Base-by-base conservation (phyloP, 2,888 invertebrate genomes). In the Drosophila gaucha region DNA sequence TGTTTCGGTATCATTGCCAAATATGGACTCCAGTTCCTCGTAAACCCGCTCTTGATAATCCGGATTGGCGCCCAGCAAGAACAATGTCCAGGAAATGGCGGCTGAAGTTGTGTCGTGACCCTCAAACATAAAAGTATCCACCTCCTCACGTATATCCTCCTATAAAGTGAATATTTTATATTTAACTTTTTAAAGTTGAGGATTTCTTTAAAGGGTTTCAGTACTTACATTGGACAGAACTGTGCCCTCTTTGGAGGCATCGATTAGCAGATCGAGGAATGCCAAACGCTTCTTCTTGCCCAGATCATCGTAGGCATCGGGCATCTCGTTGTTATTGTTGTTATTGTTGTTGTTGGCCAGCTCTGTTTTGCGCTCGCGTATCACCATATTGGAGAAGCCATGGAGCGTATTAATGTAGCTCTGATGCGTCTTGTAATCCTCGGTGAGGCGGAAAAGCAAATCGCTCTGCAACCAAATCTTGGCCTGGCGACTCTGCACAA, bases 41-140 rank as follows among this genome's bases (percentile, higher is more conserved):
- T 92, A 79, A 0, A 93, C 92, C 30, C 91, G 90, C 49, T 90
- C 90, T 71, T 92, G 92, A 66, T 91, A 90, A 31, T 92, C 90
- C 0, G 91, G 92, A 85, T 92, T 79, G 6, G 88, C 89, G 10
- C 90, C 92, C 6, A 92, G 70, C 33, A 92, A 65, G 35, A 92
- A 91, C 2, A 92, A 70, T 10, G 92, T 90, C 92, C 92, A 92
- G 2, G 92, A 91, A 50, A 92, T 92, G 0, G 92, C 92, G 5
- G 92, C 92, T 8, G 92, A 92, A 2, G 92, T 92, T 2, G 92
- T 92, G 59, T 92, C 92, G 26, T 92, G 92, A 1, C 91, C 94
- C 90, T 93, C 94, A 89, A 94, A 94, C 94, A 94, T 94, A 73
- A 94, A 94, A 0, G 94, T 94, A 56, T 94, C 94, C 5, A 94